Base-by-base conservation (phyloP, 2,888 invertebrate genomes). In the Monochamus alternatus region DNA sequence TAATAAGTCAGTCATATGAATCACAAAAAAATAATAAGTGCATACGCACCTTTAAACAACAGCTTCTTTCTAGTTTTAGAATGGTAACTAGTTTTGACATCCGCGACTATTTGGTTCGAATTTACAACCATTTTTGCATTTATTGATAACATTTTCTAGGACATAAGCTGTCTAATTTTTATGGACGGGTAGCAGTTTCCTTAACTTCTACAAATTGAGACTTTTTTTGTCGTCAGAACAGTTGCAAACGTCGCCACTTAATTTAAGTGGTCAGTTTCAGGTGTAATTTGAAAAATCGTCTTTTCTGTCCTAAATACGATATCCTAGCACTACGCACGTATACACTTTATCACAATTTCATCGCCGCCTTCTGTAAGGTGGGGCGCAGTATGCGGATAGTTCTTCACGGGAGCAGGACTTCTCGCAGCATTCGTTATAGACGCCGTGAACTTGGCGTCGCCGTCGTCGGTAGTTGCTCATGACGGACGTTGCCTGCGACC, bases 381-480 rank as follows among this genome's bases (percentile, higher is more conserved):
- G 75, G 5, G 78, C 87, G 78, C 87, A 87, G 68, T 87, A 87
- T 55, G 82, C 81, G 7, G 80, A 81, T 30, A 87, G 78, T 75
- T 87, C 86, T 59, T 86, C 85, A 43, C 81, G 79, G n/a, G 86
- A 81, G 75, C 87, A 87, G 0, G 87, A 81, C 73, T 87, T 86
- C 71, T 87, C 83, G 72, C 87, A 87, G 72, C 87, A 87, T 80
- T 87, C 87, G 78, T 87, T 86, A 75, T 83, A 87, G 3, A 87
- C 87, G n/a, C 87, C 87, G 10, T 84, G 79, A 32, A 78, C 81
- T 72, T 80, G 80, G 22, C 86, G 78, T 58, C 82, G 81, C 14
- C 81, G 78, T n/a, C 84, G 75, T 10, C 81, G 75, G 52, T 79
- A 81, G 58, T 77, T 82, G 43, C 81, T 77, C 70, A 86, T 78